These are phyloP conservation scores for Drosophila ustulata DNA, from an alignment of 2,888 invertebrate species.

Conservation along the genomic window DNA sequence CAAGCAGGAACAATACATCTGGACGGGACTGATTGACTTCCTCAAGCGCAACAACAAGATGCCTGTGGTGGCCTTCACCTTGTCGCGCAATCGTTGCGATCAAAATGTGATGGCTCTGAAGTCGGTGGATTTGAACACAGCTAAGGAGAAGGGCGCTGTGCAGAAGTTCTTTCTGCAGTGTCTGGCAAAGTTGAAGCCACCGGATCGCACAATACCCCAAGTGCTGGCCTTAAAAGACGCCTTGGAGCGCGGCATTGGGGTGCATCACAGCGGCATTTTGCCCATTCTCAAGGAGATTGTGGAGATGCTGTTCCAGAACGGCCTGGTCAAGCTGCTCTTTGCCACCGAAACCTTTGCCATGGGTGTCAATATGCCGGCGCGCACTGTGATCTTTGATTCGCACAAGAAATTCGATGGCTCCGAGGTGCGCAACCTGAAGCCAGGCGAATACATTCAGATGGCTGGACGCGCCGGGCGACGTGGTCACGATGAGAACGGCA, in stretches of 20 bases:
- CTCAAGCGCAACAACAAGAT: slow-evolving; percentile 92
- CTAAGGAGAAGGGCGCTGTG: slow-evolving; percentile 93
- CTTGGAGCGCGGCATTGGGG: slow-evolving; percentile 94
- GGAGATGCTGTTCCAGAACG: slow-evolving; percentile 97
- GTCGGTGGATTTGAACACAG: slow-evolving; percentile 92
- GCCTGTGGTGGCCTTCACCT: slow-evolving; percentile 97
- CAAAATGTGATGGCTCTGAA: slow-evolving; percentile 86
- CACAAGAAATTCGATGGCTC: slow-evolving; percentile 96
- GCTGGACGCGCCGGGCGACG: slow-evolving; percentile 98
- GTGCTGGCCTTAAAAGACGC: slow-evolving; percentile 89
- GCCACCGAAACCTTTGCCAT: slow-evolving; percentile 99
- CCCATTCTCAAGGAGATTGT: slow-evolving; percentile 99
- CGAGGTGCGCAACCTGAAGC: slow-evolving; percentile 90
- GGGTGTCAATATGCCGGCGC: slow-evolving; percentile 99
- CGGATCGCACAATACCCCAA: slow-evolving; percentile 96
- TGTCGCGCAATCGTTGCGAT: slow-evolving; percentile 90
- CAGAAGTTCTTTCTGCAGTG: slow-evolving; percentile 94
- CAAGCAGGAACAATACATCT: slow-evolving; percentile 92
- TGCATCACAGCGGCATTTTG: slow-evolving; percentile 99
- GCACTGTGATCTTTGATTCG: slow-evolving; percentile 98
- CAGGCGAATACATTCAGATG: slow-evolving; percentile 99
- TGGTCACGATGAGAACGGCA: slow-evolving; percentile 96
- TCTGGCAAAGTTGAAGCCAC: slow-evolving; percentile 92
- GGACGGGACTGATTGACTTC: slow-evolving; percentile 93
- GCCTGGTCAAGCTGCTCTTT: slow-evolving; percentile 95